Evolutionary conservation across 2,113 vertebrate genomes (phyloP), one percentile per base, ranked within the genome.

Genomic region (Chaetura pelagica): DNA sequence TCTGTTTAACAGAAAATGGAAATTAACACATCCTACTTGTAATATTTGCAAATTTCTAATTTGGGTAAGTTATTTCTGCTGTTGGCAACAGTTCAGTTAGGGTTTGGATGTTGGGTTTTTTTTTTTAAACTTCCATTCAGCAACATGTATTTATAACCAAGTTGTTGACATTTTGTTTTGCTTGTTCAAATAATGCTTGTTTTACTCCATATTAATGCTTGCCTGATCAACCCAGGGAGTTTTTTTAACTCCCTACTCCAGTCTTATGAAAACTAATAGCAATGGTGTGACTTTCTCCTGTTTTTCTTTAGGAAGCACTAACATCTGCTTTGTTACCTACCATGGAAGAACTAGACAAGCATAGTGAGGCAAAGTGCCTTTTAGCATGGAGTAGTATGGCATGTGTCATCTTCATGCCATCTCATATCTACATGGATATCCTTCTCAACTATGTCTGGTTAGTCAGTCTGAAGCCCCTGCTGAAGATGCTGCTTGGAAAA

Each of bases 1-100:
- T 62, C 35, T 85, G 12, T 76, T 87, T 69, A 86, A 83, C 51
- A 69, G 73, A 85, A 95, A 80, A 79, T 74, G 85, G 77, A 94
- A 95, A 80, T 77, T 29, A 93, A 84, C 72, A 80, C 27, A 86
- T 86, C 29, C 63, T 85, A 32, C 51, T 83, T 79, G 32, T 88
- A 85, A 48, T 93, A 71, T 49, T 84, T 88, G 29, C 7, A 71
- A 17, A 67, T 90, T 63, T 73, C 63, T 69, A 93, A 35, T 18
- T 19, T 78, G 32, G 4, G 6, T 9, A 87, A 75, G 30, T 87
- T 89, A 64, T 73, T 92, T 87, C 95, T 90, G 18, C 22, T 88
- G 12, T 75, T 90, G 51, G 51, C 55, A 86, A 58, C 15, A 77
- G 21, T 66, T 83, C 38, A 46, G 18, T 64, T 83, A 57, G 44